phyloP scores from a whole-genome alignment of 2,888 invertebrate genomes.

The Drosophila merina region DNA sequence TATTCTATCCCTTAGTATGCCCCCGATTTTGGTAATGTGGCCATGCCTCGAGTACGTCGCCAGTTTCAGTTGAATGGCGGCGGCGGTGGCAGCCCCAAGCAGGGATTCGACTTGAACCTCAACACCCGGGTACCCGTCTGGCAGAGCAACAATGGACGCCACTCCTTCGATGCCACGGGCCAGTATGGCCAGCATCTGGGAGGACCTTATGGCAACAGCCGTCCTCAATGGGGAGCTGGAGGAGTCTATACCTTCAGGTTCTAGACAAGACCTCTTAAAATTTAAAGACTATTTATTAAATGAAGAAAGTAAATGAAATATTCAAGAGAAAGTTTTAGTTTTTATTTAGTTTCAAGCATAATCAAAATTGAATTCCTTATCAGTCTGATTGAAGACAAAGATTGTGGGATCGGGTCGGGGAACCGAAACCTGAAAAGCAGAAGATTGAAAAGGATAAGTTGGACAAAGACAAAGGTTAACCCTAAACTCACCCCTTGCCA shows the following conservation, averaged over 20 bases:
- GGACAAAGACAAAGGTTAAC: not conserved
- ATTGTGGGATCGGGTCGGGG: constrained; percentile 60
- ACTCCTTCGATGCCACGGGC: constrained; percentile 71
- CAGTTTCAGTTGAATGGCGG: constrained; percentile 34
- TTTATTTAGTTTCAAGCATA: not conserved
- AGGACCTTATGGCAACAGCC: constrained; percentile 81
- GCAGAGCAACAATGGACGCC: constrained; percentile 76
- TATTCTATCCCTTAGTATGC: not conserved
- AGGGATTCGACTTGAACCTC: constrained; percentile 70
- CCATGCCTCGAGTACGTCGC: constrained; percentile 16
- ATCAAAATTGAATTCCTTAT: constrained; percentile 5
- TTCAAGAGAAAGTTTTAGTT: not conserved
- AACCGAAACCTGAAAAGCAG: constrained; percentile 1
- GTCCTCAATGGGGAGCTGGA: constrained; percentile 60
- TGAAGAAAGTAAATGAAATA: not conserved
- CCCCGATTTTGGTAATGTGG: not conserved
- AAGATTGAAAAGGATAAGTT: not conserved
- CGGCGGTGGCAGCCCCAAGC: constrained; percentile 45
- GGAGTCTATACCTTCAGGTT: constrained; percentile 59
- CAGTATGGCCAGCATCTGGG: constrained; percentile 80
- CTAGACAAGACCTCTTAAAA: constrained; percentile 10
- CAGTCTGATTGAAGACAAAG: constrained; percentile 42
- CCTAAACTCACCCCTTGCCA: constrained; percentile 41
- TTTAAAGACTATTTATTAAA: not conserved
- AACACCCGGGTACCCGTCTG: constrained; percentile 73